Evolutionary conservation across 2,888 invertebrate genomes (phyloP), one percentile per base, ranked within the genome.

Genomic region (Choristoneura rosaceana): DNA sequence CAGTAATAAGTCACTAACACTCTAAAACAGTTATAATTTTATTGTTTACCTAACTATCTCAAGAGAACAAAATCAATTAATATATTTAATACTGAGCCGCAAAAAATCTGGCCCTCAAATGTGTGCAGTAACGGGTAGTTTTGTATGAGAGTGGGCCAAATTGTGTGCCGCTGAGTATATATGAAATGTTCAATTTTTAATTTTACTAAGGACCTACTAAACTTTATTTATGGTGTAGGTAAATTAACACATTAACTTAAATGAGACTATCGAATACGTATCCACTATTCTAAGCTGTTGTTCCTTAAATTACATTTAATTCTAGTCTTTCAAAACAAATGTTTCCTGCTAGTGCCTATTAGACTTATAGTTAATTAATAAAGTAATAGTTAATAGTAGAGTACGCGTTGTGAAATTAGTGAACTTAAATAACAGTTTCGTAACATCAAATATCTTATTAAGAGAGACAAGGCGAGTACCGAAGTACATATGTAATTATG

Each of bases 371-470:
- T 34, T 59, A 60, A 15, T 60, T 33, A 38, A 38, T 38, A 60
- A n/a, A 59, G 33, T 34, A 60, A 38, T 60, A 38, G 15, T 60
- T 60, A n/a, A n/a, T n/a, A n/a, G n/a, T n/a, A 60, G n/a, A 59
- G 14, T n/a, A 41, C 5, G 7, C 50, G 15, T 2, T 9, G 8
- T 47, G 4, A 47, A 47, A 47, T 47, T 47, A n/a, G 47, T 45
- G 45, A 14, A 14, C 45, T 45, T 14, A 45, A 14, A 45, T 4
- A 4, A 45, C 4, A 47, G 47, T 47, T n/a, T 8, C 15, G 50
- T 52, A 9, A 17, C 50, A 52, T 52, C 15, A 52, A 14, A 14
- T 17, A 52, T 17, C 17, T 15, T 52, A 52, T 9, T 8, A 52
- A 7, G 17, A 2, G 9, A 52, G 50, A 17, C 15, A 17, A 52